Conservation (phyloP, 2,797 vertebrate genomes). For the Aselliscus stoliczkanus region DNA sequence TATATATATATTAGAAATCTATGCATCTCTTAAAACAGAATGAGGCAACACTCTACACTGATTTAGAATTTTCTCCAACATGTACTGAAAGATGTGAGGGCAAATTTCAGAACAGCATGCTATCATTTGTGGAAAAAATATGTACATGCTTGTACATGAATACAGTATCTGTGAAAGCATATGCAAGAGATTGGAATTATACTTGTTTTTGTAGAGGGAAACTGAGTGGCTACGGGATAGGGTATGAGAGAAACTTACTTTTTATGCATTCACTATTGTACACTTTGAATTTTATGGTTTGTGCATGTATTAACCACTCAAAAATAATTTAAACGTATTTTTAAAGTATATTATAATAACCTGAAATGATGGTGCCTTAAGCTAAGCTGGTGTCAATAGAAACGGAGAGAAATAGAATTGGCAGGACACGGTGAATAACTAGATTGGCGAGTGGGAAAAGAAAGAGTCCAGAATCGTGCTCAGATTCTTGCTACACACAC, state of each 20-base stretch:
- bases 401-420: neutral
- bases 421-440: neutral
- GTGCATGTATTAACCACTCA: neutral
- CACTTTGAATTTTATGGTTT: neutral
- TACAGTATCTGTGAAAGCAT: neutral
- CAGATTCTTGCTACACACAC: neutral
- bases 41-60: neutral
- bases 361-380: neutral
- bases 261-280: neutral
- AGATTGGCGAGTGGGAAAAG: neutral
- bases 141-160: neutral
- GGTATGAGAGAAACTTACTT: neutral
- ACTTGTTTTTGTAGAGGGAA: neutral
- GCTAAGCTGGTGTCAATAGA: neutral
- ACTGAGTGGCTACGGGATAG: neutral
- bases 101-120: neutral
- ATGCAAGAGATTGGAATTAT: neutral
- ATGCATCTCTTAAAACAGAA: neutral
- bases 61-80: slow-evolving; percentile 21
- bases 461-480: neutral
- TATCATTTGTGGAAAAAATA: neutral
- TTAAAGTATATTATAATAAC: neutral
- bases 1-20: neutral
- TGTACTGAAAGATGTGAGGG: neutral
- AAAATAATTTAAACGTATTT: neutral